These are phyloP conservation scores for Dipodomys spectabilis DNA, from an alignment of 2,113 vertebrate genomes.

Conservation along the genomic window DNA sequence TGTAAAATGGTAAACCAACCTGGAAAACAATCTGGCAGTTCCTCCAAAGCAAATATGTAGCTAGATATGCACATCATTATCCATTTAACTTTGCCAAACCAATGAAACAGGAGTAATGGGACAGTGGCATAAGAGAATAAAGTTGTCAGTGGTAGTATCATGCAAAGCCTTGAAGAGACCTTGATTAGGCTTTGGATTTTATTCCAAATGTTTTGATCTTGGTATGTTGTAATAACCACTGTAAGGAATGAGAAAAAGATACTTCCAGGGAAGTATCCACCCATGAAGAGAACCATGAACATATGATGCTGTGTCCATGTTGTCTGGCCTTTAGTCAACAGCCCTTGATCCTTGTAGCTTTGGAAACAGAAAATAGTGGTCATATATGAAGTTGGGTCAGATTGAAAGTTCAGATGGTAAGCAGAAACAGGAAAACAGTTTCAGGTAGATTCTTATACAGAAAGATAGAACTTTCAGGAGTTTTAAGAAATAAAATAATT, in stretches of 20 bases:
- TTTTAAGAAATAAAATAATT: conserved; percentile 8
- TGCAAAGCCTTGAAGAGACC: not conserved
- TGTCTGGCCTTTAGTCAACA: not conserved
- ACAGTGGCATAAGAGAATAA: not conserved
- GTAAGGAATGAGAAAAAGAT: not conserved
- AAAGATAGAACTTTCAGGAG: conserved; percentile 13
- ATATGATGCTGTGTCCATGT: not conserved
- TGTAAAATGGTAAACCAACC: not conserved
- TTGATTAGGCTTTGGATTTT: conserved; percentile 41
- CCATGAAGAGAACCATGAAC: not conserved
- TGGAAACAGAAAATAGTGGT: not conserved
- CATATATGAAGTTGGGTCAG: not conserved
- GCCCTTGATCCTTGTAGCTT: not conserved
- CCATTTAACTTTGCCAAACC: conserved; percentile 18
- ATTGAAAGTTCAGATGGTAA: conserved; percentile 15
- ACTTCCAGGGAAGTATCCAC: not conserved
- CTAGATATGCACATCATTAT: not conserved
- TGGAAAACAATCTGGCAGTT: not conserved
- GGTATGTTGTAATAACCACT: conserved; percentile 31
- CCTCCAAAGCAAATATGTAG: conserved; percentile 2
- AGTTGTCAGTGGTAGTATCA: not conserved
- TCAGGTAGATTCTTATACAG: conserved; percentile 18
- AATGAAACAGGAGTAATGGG: not conserved
- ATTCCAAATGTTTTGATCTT: conserved; percentile 7
- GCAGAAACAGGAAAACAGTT: not conserved